phyloP scores from a whole-genome alignment of 2,797 vertebrate species.

The Paratrypauchen microcephalus region DNA sequence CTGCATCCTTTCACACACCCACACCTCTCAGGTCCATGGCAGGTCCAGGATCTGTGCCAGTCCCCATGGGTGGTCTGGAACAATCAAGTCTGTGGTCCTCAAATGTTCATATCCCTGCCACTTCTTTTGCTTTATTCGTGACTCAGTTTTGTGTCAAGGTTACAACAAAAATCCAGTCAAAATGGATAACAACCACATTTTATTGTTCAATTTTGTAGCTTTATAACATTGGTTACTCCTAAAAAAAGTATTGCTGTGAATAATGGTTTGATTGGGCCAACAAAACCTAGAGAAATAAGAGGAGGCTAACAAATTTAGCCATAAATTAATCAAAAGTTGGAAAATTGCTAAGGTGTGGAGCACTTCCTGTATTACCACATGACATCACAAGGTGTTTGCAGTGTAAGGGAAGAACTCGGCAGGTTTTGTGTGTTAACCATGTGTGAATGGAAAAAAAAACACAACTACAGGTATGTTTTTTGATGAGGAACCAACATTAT shows the following conservation, averaged over 20 bases:
- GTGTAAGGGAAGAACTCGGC: too few relatives aligned
- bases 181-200: neutral
- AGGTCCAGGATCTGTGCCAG: slow-evolving; percentile 53
- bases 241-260: neutral
- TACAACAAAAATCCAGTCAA: neutral
- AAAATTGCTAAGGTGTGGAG: too few relatives aligned
- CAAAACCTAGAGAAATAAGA: neutral
- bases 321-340: too few relatives aligned
- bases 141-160: slow-evolving; percentile 13
- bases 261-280: neutral
- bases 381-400: too few relatives aligned
- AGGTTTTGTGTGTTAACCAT: too few relatives aligned
- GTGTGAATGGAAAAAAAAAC: too few relatives aligned
- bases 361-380: too few relatives aligned
- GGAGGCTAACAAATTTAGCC: neutral
- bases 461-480: too few relatives aligned
- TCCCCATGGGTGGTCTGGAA: slow-evolving; percentile 68
- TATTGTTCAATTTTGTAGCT: neutral
- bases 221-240: neutral
- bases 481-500: too few relatives aligned
- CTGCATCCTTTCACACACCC: slow-evolving; percentile 39
- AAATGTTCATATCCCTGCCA: slow-evolving; percentile 38
- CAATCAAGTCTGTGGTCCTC: slow-evolving; percentile 37
- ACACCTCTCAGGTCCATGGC: slow-evolving; percentile 33
- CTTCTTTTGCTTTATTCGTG: slow-evolving; percentile 3